Evolutionary conservation across 2,113 vertebrate genomes (phyloP).

Genomic region (Sebastes fasciatus): DNA sequence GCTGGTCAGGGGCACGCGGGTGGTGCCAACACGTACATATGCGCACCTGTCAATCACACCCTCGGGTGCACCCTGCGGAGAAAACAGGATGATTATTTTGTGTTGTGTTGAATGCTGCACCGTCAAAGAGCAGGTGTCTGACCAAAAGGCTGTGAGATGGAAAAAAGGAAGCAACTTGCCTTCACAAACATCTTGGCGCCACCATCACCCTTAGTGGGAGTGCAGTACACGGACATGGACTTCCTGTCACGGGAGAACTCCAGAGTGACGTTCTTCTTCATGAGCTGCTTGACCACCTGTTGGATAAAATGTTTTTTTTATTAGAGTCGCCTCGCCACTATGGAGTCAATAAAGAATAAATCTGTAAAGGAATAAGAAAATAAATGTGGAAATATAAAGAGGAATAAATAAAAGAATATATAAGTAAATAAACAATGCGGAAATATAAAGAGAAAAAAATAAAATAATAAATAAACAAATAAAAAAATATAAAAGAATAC

Average conservation of each 20-base stretch:
- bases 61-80: constrained; percentile 84
- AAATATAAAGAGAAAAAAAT: too few relatives aligned
- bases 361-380: too few relatives aligned
- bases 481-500: too few relatives aligned
- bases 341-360: too few relatives aligned
- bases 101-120: not conserved
- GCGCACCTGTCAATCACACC: constrained; percentile 93
- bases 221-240: constrained; percentile 95
- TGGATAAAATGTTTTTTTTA: not conserved
- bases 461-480: too few relatives aligned
- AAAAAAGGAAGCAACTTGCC: constrained; percentile 72
- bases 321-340: not conserved
- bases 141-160: not conserved
- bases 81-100: not conserved
- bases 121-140: not conserved
- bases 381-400: too few relatives aligned
- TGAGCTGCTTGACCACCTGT: constrained; percentile 93
- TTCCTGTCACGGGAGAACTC: constrained; percentile 97
- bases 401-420: too few relatives aligned
- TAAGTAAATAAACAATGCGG: too few relatives aligned
- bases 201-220: constrained; percentile 89
- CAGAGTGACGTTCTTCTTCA: constrained; percentile 95
- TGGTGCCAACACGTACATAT: constrained; percentile 91
- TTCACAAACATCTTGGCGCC: constrained; percentile 95
- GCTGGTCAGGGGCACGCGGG: constrained; percentile 88